A percentile compares a stretch with the other conserved stretches of the same genome.
These are phyloP conservation scores for Hippocampus comes DNA, from an alignment of 2,113 vertebrate genomes.

Conservation along the genomic window DNA sequence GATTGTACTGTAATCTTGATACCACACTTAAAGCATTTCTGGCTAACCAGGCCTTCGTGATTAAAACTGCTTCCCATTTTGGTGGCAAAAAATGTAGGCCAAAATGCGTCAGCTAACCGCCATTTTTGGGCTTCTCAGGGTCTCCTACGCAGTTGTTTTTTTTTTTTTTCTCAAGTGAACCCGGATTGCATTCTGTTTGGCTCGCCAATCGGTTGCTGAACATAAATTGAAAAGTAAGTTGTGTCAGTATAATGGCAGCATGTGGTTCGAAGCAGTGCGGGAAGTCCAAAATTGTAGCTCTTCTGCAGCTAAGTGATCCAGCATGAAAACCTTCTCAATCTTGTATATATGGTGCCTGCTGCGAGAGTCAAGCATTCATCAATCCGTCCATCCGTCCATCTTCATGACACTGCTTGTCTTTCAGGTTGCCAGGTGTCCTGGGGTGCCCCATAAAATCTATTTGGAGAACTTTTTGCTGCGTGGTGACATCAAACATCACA, in stretches of 20 bases:
- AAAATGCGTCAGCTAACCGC: background rate
- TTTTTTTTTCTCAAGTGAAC: background rate
- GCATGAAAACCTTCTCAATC: background rate
- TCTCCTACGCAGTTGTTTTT: background rate
- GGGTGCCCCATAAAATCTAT: background rate
- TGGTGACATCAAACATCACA: too few relatives aligned
- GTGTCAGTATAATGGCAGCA: background rate
- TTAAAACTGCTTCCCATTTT: background rate
- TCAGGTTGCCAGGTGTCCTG: background rate
- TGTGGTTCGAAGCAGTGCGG: background rate
- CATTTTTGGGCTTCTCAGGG: background rate
- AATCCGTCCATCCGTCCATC: background rate
- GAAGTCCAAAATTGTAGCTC: background rate
- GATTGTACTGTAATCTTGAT: conserved; percentile 6
- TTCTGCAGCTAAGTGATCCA: background rate
- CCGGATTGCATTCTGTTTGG: background rate
- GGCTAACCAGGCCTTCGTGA: background rate
- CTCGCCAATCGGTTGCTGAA: background rate
- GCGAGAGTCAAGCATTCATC: background rate
- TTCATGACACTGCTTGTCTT: background rate
- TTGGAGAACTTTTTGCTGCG: too few relatives aligned
- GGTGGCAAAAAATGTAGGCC: conserved; percentile 1
- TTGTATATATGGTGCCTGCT: background rate
- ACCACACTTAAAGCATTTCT: conserved; percentile 2
- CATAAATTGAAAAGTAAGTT: background rate